phyloP scores from a whole-genome alignment of 1,140 invertebrate species.

The Cryptotermes secundus region DNA sequence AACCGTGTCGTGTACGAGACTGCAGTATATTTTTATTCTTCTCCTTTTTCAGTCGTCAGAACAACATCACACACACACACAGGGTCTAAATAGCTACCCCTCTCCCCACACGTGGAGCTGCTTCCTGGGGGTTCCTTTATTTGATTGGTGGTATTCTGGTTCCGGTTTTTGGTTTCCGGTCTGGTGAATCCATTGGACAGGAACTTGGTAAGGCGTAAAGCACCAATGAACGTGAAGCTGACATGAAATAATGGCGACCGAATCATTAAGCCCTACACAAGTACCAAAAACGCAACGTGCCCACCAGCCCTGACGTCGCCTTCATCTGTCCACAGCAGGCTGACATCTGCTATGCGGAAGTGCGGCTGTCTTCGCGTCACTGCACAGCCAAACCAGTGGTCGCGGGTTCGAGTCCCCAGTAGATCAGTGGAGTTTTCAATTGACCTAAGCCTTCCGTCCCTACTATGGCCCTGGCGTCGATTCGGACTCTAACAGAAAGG shows the following conservation, averaged over 20 bases:
- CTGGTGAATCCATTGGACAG: background rate
- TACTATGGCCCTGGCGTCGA: too few species aligned
- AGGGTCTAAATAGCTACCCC: background rate
- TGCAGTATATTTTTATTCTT: background rate
- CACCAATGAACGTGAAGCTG: background rate
- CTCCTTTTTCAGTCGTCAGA: background rate
- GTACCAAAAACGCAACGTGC: too few species aligned
- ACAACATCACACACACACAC: too few species aligned
- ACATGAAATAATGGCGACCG: background rate
- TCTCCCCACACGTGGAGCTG: background rate
- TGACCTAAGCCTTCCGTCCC: too few species aligned
- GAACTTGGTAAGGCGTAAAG: background rate
- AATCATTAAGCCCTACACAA: background rate
- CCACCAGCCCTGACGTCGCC: too few species aligned
- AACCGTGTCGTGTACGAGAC: background rate
- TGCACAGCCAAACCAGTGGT: too few species aligned
- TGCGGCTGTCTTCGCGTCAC: too few species aligned
- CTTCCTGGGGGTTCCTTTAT: background rate
- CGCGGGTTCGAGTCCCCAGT: too few species aligned
- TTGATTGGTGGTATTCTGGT: slow-evolving; percentile 15
- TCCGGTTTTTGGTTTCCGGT: slow-evolving; percentile 19
- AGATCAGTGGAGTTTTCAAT: too few species aligned
- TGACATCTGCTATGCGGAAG: too few species aligned
- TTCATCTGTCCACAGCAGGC: too few species aligned
- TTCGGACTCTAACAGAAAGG: too few species aligned